Base-by-base conservation (phyloP, 37 sponge, comb jelly and placozoan genomes). In the Axinella damicornis region DNA sequence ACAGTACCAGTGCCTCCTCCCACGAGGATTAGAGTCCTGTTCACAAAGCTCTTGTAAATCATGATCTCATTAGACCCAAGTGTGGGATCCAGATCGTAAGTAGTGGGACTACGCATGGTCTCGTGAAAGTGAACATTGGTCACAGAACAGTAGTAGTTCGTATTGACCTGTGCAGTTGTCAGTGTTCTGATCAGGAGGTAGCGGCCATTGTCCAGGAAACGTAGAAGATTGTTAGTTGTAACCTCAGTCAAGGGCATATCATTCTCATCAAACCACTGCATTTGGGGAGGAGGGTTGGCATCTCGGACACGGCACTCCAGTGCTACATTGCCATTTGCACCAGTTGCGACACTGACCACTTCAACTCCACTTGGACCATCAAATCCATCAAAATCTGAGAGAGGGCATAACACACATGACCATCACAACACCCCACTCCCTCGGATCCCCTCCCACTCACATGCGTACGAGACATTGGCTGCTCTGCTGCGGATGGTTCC, bases 401-500 rank as follows among this genome's bases (percentile, higher is more conserved):
- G 46, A 46, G 4, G 55, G 30, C 40, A 53, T 27, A 74, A 46
- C 61, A 52, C 17, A 67, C 15, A 70, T 62, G n/a, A n/a, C n/a
- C n/a, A n/a, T n/a, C 18, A 28, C 13, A 13, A 66, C 41, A 53
- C 5, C 33, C 2, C 11, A 31, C 33, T 9, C 34, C 69, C 28
- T 31, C 69, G 2, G 31, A n/a, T n/a, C n/a, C 28, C 19, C 19
- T 20, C 17, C 5, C 35, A 62, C 89, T 77, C 64, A 88, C 89
- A 61, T 69, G 89, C 65, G 65, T 65, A 70, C 4, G 32, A 20
- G 21, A 82, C 83, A 13, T 25, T 82, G 28, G 62, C 78, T n/a
- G 64, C 53, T 39, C 89, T 67, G 46, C 89, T 88, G 16, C 83
- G 34, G 78, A 88, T 71, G 32, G 71, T 77, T 1, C 90, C 90